Evolutionary conservation across 2,113 vertebrate species (phyloP).

Genomic region (Typhlomys cinereus): DNA sequence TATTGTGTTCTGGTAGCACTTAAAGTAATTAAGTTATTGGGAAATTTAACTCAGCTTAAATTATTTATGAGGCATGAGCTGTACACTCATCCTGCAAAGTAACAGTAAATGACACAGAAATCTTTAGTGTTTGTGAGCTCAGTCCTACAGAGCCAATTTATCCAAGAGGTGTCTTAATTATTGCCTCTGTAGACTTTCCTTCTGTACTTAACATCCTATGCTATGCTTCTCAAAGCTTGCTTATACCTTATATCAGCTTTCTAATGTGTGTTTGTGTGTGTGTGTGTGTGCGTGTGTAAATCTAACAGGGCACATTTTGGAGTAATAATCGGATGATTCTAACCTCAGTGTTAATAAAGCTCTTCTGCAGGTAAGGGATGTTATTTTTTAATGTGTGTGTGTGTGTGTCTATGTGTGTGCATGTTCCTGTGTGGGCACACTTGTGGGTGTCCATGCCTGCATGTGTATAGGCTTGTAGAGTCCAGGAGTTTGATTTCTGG

Average conservation of each 20-base stretch:
- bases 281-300: background rate
- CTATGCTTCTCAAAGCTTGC: background rate
- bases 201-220: background rate
- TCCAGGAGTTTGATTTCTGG: too few relatives aligned
- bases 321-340: background rate
- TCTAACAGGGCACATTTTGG: background rate
- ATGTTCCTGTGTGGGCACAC: too few relatives aligned
- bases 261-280: background rate
- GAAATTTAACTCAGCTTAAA: background rate
- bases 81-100: background rate
- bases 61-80: background rate
- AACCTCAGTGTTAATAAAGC: background rate
- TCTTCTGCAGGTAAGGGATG: background rate
- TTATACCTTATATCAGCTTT: background rate
- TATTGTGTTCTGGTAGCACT: conserved; percentile 20
- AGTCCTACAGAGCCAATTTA: background rate
- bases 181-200: background rate
- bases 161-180: background rate
- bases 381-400: too few relatives aligned
- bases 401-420: too few relatives aligned
- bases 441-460: too few relatives aligned
- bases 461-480: too few relatives aligned
- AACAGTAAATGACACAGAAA: background rate
- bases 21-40: background rate
- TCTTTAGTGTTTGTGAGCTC: background rate